Evolutionary conservation across 2,113 vertebrate species (phyloP).

Genomic region (Oenanthe oenanthe): DNA sequence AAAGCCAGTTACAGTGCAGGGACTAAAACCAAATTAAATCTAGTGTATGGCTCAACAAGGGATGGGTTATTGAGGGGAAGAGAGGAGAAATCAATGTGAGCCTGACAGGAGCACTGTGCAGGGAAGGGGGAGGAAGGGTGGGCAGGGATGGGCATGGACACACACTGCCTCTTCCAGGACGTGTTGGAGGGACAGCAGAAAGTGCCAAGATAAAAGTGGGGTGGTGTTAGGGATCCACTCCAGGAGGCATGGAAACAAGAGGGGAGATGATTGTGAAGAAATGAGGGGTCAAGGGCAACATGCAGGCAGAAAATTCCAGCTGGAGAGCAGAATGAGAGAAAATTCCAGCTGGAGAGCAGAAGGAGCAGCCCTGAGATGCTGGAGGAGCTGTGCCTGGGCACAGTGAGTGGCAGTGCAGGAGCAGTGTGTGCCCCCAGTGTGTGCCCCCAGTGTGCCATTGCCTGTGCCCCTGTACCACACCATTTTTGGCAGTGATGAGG

Average conservation of each 20-base stretch:
- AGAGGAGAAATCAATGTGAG: conserved; percentile 47
- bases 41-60: conserved; percentile 45
- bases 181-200: neutral
- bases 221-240: neutral
- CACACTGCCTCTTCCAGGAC: neutral
- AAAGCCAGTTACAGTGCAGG: conserved; percentile 44
- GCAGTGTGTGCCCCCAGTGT: neutral
- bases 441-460: no score
- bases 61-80: conserved; percentile 20
- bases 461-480: neutral
- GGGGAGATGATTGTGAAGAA: neutral
- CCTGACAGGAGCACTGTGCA: neutral
- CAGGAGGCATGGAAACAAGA: neutral
- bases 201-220: neutral
- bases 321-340: neutral
- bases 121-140: neutral
- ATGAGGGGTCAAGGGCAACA: neutral
- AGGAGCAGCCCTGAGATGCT: neutral
- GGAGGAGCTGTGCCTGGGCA: fast-evolving
- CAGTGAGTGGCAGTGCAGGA: neutral
- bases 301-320: neutral
- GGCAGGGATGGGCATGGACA: neutral
- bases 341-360: neutral
- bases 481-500: neutral
- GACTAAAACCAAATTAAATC: conserved; percentile 57